Conservation (phyloP, 30 jellyfish, hydroid and myxozoan genomes). For the Catostylus mosaicus region DNA sequence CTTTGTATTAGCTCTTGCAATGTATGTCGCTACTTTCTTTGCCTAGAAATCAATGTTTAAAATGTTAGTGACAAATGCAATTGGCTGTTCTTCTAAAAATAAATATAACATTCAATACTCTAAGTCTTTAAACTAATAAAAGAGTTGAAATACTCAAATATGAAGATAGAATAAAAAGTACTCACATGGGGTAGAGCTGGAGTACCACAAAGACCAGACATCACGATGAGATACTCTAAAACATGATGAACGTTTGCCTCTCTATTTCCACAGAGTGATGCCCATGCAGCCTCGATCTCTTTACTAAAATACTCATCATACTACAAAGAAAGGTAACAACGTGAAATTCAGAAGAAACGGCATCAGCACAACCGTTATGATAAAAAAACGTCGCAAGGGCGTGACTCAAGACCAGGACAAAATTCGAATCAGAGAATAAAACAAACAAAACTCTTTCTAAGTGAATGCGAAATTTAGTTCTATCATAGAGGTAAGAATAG, state of each 20-base stretch:
- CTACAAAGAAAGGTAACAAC: conserved; percentile 29
- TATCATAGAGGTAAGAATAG: too few species aligned
- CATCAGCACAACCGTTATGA: too few species aligned
- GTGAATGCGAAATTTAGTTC: too few species aligned
- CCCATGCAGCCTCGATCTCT: conserved; percentile 95
- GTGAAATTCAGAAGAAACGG: not conserved
- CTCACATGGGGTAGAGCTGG: conserved; percentile 96
- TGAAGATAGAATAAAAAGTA: not conserved
- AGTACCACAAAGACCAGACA: conserved; percentile 98
- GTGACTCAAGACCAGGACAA: too few species aligned
- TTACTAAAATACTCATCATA: conserved; percentile 98
- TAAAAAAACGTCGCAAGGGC: too few species aligned
- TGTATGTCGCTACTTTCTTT: conserved; percentile 89
- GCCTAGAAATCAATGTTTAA: conserved; percentile 50
- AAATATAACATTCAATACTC: too few species aligned
- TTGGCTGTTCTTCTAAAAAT: too few species aligned
- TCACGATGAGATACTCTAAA: conserved; percentile 86
- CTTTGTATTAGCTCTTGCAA: conserved; percentile 90
- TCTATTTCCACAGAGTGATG: conserved; percentile 84
- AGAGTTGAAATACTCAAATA: too few species aligned
- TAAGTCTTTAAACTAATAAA: too few species aligned
- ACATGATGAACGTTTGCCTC: conserved; percentile 83
- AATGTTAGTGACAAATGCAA: not conserved
- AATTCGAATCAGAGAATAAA: too few species aligned
- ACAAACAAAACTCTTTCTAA: too few species aligned